Evolutionary conservation across 1,140 invertebrate genomes (phyloP).

Genomic region (Pseudomyrmex flavicornis): DNA sequence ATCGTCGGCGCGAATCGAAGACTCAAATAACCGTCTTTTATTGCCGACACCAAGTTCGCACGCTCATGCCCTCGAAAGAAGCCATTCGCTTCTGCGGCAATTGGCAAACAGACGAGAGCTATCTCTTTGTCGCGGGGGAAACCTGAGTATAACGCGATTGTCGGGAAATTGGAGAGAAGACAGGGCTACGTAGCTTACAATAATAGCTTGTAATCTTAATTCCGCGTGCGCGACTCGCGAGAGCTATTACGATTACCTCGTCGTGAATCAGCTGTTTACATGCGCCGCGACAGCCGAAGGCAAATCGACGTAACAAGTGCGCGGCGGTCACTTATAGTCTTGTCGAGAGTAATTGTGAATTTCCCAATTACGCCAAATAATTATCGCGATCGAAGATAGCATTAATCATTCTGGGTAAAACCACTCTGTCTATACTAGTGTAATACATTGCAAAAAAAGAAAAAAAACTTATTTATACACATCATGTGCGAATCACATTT

Average conservation of each 20-base stretch:
- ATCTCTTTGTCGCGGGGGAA: not conserved
- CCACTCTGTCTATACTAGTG: not conserved
- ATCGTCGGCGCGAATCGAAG: constrained; percentile 19
- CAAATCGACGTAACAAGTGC: constrained; percentile 43
- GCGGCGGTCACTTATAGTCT: constrained; percentile 27
- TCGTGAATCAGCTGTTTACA: constrained; percentile 56
- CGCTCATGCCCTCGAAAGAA: constrained; percentile 6
- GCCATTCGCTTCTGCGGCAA: not conserved
- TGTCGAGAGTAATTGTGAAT: constrained; percentile 43
- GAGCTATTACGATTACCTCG: constrained; percentile 49
- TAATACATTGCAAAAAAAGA: not conserved
- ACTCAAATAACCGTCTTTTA: not conserved
- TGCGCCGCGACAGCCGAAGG: not conserved
- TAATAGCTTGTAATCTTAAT: constrained; percentile 53
- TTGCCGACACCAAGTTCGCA: not conserved
- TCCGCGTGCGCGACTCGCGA: constrained; percentile 24
- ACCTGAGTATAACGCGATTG: not conserved
- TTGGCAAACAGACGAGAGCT: not conserved
- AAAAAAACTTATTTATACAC: not conserved
- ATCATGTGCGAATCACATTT: not conserved
- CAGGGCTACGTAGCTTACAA: constrained; percentile 13
- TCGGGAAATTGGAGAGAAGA: constrained; percentile 18
- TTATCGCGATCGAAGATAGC: constrained; percentile 15
- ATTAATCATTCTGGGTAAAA: constrained; percentile 29
- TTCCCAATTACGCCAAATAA: constrained; percentile 46